Evolutionary conservation across 2,113 vertebrate genomes (phyloP).

Genomic region (Hemiprocne comata): DNA sequence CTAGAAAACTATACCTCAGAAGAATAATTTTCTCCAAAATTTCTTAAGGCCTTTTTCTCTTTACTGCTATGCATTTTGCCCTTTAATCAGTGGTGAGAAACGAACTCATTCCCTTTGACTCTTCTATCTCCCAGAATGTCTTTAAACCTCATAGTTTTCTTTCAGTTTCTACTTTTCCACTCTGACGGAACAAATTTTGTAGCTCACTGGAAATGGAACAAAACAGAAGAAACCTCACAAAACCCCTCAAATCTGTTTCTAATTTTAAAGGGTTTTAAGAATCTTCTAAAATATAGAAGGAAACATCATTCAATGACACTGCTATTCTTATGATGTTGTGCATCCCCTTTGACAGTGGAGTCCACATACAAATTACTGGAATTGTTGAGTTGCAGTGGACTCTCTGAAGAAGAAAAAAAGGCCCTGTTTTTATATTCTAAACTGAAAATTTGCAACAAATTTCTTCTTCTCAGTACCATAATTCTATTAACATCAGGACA

Average conservation of each 20-base stretch:
- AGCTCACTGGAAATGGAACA: neutral
- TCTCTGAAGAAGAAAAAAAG: neutral
- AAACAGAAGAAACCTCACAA: neutral
- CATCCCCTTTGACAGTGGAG: neutral
- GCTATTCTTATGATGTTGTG: neutral
- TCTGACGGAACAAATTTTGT: neutral
- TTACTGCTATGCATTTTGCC: neutral
- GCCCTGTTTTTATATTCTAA: neutral
- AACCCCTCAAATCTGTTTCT: neutral
- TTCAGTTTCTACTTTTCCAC: neutral
- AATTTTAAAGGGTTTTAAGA: neutral
- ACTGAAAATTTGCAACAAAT: neutral
- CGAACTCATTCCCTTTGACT: neutral
- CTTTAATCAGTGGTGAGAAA: neutral
- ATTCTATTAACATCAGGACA: neutral
- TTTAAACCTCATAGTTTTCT: neutral
- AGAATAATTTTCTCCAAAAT: neutral
- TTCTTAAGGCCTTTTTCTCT: neutral
- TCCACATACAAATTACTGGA: neutral
- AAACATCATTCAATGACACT: neutral
- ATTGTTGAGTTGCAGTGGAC: neutral
- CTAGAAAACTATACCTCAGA: neutral
- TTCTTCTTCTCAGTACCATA: neutral
- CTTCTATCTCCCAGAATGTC: neutral
- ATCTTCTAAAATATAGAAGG: neutral